phyloP scores from a whole-genome alignment of 35 echinoderm and acorn worm genomes.

The Amphiura filiformis region DNA sequence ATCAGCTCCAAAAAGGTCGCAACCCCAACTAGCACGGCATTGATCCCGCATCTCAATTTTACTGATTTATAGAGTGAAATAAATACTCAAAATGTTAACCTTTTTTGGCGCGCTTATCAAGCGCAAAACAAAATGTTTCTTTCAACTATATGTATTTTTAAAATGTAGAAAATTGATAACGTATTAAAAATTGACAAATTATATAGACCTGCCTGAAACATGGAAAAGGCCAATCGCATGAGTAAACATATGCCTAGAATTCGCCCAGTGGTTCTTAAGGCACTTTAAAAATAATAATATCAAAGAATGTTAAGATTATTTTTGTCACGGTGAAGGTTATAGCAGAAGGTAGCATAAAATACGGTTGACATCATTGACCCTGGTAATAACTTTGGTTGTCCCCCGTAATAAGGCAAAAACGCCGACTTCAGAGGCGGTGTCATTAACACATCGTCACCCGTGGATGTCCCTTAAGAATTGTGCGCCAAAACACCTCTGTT shows the following conservation, averaged over 20 bases:
- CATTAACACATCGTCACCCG: not conserved
- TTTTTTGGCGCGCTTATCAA: no score
- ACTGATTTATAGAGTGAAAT: not conserved
- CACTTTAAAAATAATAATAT: no score
- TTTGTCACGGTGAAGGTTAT: no score
- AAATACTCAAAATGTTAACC: not conserved
- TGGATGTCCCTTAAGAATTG: not conserved
- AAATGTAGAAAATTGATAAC: no score
- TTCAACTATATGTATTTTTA: no score
- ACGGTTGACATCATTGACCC: not conserved
- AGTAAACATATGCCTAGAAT: no score
- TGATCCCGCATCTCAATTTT: not conserved
- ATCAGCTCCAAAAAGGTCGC: not conserved
- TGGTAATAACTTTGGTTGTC: constrained; percentile 4
- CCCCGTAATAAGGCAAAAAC: not conserved
- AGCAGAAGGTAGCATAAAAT: not conserved
- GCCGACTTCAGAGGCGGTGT: not conserved
- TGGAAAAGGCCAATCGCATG: no score
- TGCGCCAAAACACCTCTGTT: constrained; percentile 6
- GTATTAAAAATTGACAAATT: no score
- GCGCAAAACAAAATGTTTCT: no score
- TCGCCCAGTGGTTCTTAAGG: no score
- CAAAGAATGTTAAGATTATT: no score
- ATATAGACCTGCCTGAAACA: no score
- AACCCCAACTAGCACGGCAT: not conserved